Percentiles rank a stretch among this genome's conserved stretches.
Conservation (phyloP, 2,113 vertebrate genomes). For the Poeciliopsis occidentalis region DNA sequence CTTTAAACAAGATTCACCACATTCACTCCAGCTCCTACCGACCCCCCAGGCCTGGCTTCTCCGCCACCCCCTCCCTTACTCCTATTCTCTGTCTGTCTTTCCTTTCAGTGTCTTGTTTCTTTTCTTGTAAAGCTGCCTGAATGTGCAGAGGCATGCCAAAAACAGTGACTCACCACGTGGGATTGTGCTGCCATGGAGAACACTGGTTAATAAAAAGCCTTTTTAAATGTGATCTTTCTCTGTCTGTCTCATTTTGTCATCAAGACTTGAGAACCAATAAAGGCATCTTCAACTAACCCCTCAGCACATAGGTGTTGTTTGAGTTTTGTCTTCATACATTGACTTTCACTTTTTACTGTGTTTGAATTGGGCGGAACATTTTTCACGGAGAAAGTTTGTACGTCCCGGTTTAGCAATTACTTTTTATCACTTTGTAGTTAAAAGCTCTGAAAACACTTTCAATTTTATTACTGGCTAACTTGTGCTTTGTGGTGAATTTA, state of each 20-base stretch:
- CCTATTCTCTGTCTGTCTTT: slow-evolving; percentile 18
- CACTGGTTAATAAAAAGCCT: slow-evolving; percentile 31
- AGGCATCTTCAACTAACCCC: background rate
- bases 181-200: slow-evolving; percentile 58
- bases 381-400: slow-evolving; percentile 10
- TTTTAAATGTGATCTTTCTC: slow-evolving; percentile 44
- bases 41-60: background rate
- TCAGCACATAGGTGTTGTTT: slow-evolving; percentile 14
- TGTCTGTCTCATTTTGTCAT: slow-evolving; percentile 43
- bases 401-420: slow-evolving; percentile 15
- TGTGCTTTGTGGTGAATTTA: background rate
- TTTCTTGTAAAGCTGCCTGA: slow-evolving; percentile 59
- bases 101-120: slow-evolving; percentile 28
- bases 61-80: background rate
- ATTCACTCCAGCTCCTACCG: background rate
- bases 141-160: slow-evolving; percentile 70
- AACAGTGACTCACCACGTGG: slow-evolving; percentile 69
- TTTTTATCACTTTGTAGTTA: slow-evolving; percentile 18
- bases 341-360: slow-evolving; percentile 17
- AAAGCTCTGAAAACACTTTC: slow-evolving; percentile 8
- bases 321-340: slow-evolving; percentile 11
- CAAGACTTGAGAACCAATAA: background rate
- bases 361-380: slow-evolving; percentile 16
- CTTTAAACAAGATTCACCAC: slow-evolving; percentile 3
- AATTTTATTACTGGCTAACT: slow-evolving; percentile 4